Percentiles rank a stretch among this genome's conserved stretches.
Evolutionary conservation across 35 echinoderm and acorn worm species (phyloP).

Genomic region (Apostichopus japonicus): DNA sequence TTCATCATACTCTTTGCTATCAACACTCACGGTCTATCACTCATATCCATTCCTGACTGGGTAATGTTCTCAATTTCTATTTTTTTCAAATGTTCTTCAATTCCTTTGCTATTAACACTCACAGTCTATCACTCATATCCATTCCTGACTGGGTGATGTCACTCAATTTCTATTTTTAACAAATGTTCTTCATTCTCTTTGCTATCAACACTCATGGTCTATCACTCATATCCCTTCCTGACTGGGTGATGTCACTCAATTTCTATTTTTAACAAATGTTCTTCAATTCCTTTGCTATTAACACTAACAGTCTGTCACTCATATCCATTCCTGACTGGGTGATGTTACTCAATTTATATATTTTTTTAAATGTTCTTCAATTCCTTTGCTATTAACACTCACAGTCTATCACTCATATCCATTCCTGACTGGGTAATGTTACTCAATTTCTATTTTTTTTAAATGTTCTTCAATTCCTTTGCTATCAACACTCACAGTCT

Average conservation of each 20-base stretch:
- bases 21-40: conserved; percentile 73
- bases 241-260: conserved; percentile 63
- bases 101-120: no score
- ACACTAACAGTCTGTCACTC: conserved; percentile 78
- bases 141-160: conserved; percentile 71
- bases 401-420: conserved; percentile 85
- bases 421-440: conserved; percentile 72
- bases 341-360: conserved; percentile 58
- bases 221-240: conserved; percentile 86
- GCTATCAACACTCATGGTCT: conserved; percentile 66
- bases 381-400: no score
- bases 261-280: no score
- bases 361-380: no score
- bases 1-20: neutral
- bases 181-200: neutral
- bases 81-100: no score
- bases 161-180: conserved; percentile 24
- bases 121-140: conserved; percentile 85
- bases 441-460: conserved; percentile 16
- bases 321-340: conserved; percentile 86
- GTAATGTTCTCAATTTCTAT: conserved; percentile 61
- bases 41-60: conserved; percentile 90
- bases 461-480: neutral
- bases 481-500: conserved; percentile 67
- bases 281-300: neutral